Conservation (phyloP, 2,797 vertebrate species). For the Enteromius viviparus region DNA sequence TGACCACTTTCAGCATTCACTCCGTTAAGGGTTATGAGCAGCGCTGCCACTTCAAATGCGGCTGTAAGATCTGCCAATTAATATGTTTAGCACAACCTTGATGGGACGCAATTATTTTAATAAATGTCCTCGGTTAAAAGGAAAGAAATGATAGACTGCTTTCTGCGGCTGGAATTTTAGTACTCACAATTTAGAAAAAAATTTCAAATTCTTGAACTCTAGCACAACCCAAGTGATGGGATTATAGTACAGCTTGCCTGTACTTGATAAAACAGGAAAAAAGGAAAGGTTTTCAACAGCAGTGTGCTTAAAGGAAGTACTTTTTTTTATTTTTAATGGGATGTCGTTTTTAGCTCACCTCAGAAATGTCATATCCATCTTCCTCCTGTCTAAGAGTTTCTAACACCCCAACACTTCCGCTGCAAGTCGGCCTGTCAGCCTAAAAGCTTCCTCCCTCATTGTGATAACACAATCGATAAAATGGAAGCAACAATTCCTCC, state of each 20-base stretch:
- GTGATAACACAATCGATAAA: slow-evolving; percentile 58
- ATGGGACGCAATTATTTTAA: slow-evolving; percentile 64
- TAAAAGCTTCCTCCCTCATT: slow-evolving; percentile 57
- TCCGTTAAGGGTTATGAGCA: slow-evolving; percentile 68
- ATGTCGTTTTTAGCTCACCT: slow-evolving; percentile 61
- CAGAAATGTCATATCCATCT: slow-evolving; percentile 60
- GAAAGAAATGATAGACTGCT: slow-evolving; percentile 39
- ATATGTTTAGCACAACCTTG: slow-evolving; percentile 66
- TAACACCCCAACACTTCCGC: slow-evolving; percentile 58
- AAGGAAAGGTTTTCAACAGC: slow-evolving; percentile 36
- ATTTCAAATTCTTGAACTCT: not conserved
- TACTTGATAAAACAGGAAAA: slow-evolving; percentile 41
- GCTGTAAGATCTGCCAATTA: slow-evolving; percentile 68
- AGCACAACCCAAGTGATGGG: slow-evolving; percentile 26
- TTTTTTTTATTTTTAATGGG: slow-evolving; percentile 58
- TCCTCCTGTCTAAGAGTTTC: slow-evolving; percentile 52
- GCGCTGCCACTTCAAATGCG: slow-evolving; percentile 59
- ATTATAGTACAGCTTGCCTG: slow-evolving; percentile 26
- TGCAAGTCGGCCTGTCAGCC: slow-evolving; percentile 54
- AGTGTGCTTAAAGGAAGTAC: slow-evolving; percentile 53
- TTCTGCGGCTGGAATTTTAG: slow-evolving; percentile 16
- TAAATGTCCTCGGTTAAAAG: slow-evolving; percentile 38
- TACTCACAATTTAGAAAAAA: not conserved
- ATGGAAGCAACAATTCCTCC: slow-evolving; percentile 28
- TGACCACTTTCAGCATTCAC: slow-evolving; percentile 59